phyloP scores from a whole-genome alignment of 2,113 vertebrate species.

The Notothenia rossii region DNA sequence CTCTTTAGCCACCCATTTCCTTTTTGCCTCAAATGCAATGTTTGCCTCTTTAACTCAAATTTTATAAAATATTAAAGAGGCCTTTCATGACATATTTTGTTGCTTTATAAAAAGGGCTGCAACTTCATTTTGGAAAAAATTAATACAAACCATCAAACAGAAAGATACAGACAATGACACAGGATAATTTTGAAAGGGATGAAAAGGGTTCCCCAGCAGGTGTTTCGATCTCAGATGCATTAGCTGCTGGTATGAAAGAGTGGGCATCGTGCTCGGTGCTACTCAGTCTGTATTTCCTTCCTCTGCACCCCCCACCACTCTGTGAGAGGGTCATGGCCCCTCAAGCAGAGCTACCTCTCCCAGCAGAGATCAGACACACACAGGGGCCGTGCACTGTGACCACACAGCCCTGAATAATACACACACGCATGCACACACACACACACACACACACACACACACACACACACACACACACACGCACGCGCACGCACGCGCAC shows the following conservation, averaged over 20 bases:
- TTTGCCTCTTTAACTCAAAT: too few species aligned
- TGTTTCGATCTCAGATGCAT: slow-evolving; percentile 48
- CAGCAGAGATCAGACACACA: slow-evolving; percentile 58
- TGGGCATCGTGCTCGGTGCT: slow-evolving; percentile 41
- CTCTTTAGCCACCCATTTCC: slow-evolving; percentile 8
- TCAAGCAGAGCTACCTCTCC: slow-evolving; percentile 52
- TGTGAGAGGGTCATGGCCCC: slow-evolving; percentile 61
- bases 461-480: slow-evolving; percentile 42
- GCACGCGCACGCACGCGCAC: slow-evolving; percentile 52
- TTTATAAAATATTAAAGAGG: too few species aligned
- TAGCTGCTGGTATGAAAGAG: slow-evolving; percentile 48
- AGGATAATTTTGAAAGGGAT: slow-evolving; percentile 1
- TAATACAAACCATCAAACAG: slow-evolving; percentile 6
- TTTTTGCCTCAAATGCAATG: slow-evolving; percentile 3
- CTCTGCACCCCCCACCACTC: slow-evolving; percentile 10
- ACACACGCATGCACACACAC: slow-evolving; percentile 41
- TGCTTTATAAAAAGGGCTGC: not conserved
- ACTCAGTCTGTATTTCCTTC: slow-evolving; percentile 49
- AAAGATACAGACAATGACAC: slow-evolving; percentile 5
- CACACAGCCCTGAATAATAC: slow-evolving; percentile 43
- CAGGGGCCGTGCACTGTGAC: slow-evolving; percentile 39
- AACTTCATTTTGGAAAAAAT: not conserved
- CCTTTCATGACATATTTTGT: not conserved
- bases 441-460: slow-evolving; percentile 56
- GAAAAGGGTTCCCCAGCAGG: slow-evolving; percentile 25